Evolutionary conservation across 2,888 invertebrate species (phyloP).

Genomic region (Junonia oenone): DNA sequence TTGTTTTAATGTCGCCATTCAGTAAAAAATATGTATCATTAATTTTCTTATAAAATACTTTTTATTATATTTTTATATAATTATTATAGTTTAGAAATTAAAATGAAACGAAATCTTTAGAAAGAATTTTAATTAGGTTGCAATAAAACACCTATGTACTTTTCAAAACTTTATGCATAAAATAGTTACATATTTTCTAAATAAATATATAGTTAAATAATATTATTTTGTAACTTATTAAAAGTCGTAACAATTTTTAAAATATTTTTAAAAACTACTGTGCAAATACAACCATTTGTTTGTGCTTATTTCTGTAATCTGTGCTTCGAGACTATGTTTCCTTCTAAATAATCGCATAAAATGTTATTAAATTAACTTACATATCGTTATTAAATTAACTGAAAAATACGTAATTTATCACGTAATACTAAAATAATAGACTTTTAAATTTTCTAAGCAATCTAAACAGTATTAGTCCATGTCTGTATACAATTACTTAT

Average conservation of each 20-base stretch:
- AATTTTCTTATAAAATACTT: no score
- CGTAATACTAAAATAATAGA: no score
- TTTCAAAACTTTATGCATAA: constrained; percentile 1
- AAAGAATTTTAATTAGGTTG: background rate
- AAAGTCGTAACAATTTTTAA: background rate
- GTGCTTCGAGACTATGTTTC: background rate
- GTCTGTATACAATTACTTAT: no score
- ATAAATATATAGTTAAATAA: background rate
- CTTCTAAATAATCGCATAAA: background rate
- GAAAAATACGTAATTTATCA: no score
- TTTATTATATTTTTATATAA: no score
- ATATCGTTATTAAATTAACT: no score
- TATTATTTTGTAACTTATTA: background rate
- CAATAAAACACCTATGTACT: constrained; percentile 14
- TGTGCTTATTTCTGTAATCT: background rate
- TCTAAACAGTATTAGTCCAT: no score
- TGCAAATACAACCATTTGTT: background rate
- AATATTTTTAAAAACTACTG: background rate
- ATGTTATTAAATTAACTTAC: no score
- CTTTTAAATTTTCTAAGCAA: no score
- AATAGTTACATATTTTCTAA: background rate
- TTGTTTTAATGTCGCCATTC: no score
- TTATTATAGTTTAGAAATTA: no score
- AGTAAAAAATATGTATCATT: no score
- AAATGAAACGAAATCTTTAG: background rate